Evolutionary conservation across 2,888 invertebrate genomes (phyloP).

Genomic region (Archaeoteleia sp.): DNA sequence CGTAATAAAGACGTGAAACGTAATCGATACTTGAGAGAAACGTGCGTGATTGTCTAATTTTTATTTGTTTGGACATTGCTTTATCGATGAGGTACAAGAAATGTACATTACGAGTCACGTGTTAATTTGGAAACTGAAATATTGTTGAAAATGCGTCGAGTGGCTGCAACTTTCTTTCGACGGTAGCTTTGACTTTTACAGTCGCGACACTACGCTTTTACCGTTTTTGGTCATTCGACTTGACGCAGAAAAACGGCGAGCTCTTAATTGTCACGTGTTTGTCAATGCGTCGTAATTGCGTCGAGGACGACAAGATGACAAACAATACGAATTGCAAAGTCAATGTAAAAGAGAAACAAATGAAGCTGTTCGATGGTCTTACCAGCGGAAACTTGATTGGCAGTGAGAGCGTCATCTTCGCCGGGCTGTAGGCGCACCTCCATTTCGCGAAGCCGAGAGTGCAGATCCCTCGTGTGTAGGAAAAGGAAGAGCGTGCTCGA

Average conservation of each 20-base stretch:
- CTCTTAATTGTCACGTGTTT: background rate
- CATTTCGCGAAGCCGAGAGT: slow-evolving; percentile 88
- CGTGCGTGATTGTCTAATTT: too few species aligned
- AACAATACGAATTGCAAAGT: background rate
- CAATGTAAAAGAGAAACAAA: slow-evolving; percentile 1
- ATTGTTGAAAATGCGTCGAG: too few species aligned
- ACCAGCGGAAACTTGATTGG: slow-evolving; percentile 77
- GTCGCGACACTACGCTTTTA: too few species aligned
- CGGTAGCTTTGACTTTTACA: background rate
- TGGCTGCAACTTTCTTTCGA: background rate
- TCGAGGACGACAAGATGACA: background rate
- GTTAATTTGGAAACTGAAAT: too few species aligned
- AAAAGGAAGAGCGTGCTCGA: slow-evolving; percentile 90
- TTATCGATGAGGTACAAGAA: too few species aligned
- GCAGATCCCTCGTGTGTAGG: slow-evolving; percentile 88
- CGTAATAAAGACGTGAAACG: too few species aligned
- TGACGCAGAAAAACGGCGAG: background rate
- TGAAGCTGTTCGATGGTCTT: slow-evolving; percentile 53
- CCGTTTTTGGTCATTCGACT: too few species aligned
- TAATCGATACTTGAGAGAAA: too few species aligned
- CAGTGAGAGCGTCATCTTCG: slow-evolving; percentile 77
- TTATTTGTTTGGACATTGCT: too few species aligned
- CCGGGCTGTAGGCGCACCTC: slow-evolving; percentile 83
- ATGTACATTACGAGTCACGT: too few species aligned
- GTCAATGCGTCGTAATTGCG: slow-evolving; percentile 7